Conservation (phyloP, 2,113 vertebrate genomes). For the Mystacornis crossleyi region DNA sequence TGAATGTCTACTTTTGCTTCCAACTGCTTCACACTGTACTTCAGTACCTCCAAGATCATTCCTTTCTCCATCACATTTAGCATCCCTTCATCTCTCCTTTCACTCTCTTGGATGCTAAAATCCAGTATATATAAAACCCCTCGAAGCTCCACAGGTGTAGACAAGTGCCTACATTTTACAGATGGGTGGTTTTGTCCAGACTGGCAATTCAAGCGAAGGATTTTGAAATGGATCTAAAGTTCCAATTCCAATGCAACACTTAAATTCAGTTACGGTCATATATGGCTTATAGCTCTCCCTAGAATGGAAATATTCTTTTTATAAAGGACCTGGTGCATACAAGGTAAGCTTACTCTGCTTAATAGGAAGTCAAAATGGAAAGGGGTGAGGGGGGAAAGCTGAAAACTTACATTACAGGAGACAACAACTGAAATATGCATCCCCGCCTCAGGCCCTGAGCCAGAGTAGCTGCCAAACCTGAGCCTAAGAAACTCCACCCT, state of each 20-base stretch:
- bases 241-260: not conserved
- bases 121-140: not conserved
- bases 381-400: not conserved
- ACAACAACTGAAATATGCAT: not conserved
- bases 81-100: not conserved
- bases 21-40: not conserved
- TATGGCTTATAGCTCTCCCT: not conserved
- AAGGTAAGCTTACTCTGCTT: not conserved
- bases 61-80: not conserved
- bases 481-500: slow-evolving; percentile 19
- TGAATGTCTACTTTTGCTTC: not conserved
- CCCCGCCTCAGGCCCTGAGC: not conserved
- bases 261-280: not conserved
- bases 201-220: not conserved
- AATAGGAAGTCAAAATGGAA: slow-evolving; percentile 14
- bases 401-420: slow-evolving; percentile 18
- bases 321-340: not conserved
- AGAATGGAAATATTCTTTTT: not conserved
- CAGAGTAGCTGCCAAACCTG: not conserved
- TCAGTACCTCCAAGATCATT: not conserved
- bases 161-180: not conserved
- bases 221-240: not conserved
- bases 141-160: not conserved
- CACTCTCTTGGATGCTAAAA: not conserved
- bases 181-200: not conserved